Percentiles rank a stretch among this genome's conserved stretches.
Evolutionary conservation across 2,888 invertebrate species (phyloP).

Genomic region (Melanophora roralis): DNA sequence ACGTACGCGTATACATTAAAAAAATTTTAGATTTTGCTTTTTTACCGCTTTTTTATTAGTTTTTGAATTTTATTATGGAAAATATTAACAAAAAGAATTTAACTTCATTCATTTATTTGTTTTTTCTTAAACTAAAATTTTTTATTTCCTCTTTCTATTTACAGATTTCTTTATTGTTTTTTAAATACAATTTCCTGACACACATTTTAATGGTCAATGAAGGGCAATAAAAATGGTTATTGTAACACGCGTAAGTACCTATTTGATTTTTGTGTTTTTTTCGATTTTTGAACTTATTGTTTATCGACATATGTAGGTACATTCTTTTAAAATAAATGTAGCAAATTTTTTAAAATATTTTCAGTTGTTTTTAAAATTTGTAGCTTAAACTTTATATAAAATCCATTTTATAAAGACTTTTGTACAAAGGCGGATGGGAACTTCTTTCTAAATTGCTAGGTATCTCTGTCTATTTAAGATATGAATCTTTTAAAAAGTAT

Average conservation of each 20-base stretch:
- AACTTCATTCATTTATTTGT: conserved; percentile 7
- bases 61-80: background rate
- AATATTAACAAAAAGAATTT: background rate
- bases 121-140: background rate
- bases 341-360: too few species aligned
- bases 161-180: conserved; percentile 49
- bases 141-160: conserved; percentile 9
- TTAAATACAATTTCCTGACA: conserved; percentile 30
- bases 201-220: conserved; percentile 74
- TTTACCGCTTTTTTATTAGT: background rate
- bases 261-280: background rate
- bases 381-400: too few species aligned
- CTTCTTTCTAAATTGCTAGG: background rate
- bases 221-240: conserved; percentile 83
- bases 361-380: too few species aligned
- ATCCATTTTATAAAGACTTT: too few species aligned
- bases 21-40: conserved; percentile 36
- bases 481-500: conserved; percentile 38
- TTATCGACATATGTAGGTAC: too few species aligned
- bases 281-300: too few species aligned
- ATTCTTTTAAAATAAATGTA: too few species aligned
- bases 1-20: background rate
- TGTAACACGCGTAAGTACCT: conserved; percentile 84
- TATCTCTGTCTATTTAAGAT: conserved; percentile 23
- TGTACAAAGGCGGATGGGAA: too few species aligned